Percentiles rank a stretch among this genome's conserved stretches.
These are phyloP conservation scores for Tenodera sinensis DNA, from an alignment of 2,888 invertebrate species.

Conservation along the genomic window DNA sequence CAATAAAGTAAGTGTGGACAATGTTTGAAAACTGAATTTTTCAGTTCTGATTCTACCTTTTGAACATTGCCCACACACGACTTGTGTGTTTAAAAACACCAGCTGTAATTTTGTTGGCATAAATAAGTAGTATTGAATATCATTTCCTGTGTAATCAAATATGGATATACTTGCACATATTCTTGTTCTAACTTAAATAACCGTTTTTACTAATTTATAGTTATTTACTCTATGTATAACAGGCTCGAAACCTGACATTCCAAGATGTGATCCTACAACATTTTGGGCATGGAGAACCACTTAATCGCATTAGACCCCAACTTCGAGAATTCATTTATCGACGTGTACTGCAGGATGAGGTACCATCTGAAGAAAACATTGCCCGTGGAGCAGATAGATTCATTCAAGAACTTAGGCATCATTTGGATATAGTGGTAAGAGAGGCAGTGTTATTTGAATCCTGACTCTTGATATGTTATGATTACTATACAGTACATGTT, in stretches of 20 bases:
- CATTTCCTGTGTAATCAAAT: no score
- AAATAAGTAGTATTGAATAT: no score
- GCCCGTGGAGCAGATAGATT: slow-evolving; percentile 46
- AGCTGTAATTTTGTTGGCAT: no score
- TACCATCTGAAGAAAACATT: slow-evolving; percentile 44
- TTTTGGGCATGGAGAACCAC: slow-evolving; percentile 44
- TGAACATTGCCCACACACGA: no score
- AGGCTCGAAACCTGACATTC: slow-evolving; percentile 42
- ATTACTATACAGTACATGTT: no score
- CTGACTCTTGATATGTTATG: background rate
- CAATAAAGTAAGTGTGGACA: no score
- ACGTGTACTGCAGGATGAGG: slow-evolving; percentile 45
- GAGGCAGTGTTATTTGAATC: background rate
- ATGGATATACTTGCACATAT: no score
- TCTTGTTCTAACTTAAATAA: background rate
- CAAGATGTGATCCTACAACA: slow-evolving; percentile 44
- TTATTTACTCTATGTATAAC: slow-evolving; percentile 35
- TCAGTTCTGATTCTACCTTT: no score
- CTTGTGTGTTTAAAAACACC: no score
- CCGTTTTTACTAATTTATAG: slow-evolving; percentile 27
- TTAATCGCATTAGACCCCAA: slow-evolving; percentile 47
- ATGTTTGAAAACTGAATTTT: no score
- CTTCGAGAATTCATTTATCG: slow-evolving; percentile 48
- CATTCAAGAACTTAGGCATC: slow-evolving; percentile 46
- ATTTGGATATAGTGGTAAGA: slow-evolving; percentile 48